These are phyloP conservation scores for Lithobates sylvaticus DNA, from an alignment of 2,797 vertebrate genomes.

Conservation along the genomic window DNA sequence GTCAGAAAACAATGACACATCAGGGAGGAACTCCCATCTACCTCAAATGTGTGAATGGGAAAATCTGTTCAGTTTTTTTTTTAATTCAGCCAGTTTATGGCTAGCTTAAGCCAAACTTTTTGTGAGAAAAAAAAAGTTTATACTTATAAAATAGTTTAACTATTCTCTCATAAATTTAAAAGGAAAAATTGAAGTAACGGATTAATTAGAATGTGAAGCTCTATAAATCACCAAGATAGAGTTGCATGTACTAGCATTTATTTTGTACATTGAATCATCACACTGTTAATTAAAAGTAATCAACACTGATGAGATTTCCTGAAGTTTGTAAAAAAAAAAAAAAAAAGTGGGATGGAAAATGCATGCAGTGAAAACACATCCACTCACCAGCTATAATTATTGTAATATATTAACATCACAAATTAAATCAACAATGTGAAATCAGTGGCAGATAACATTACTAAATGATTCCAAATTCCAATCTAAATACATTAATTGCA, in stretches of 20 bases:
- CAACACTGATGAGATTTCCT: slow-evolving; percentile 61
- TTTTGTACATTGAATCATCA: slow-evolving; percentile 49
- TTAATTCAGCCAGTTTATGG: too few species aligned
- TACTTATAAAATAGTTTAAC: too few species aligned
- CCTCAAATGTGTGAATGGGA: too few species aligned
- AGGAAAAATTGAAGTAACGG: too few species aligned
- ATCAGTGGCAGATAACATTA: slow-evolving; percentile 56
- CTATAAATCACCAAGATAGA: slow-evolving; percentile 23
- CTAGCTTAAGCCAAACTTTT: too few species aligned
- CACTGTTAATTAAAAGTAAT: slow-evolving; percentile 61
- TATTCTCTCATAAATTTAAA: too few species aligned
- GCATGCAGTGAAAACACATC: slow-evolving; percentile 52
- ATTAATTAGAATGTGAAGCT: not conserved
- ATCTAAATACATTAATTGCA: slow-evolving; percentile 44
- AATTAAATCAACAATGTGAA: slow-evolving; percentile 56
- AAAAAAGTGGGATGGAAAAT: slow-evolving; percentile 11
- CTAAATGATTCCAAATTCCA: slow-evolving; percentile 14
- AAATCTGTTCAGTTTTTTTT: too few species aligned
- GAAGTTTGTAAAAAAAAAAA: slow-evolving; percentile 54
- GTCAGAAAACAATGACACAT: too few species aligned
- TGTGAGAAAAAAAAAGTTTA: too few species aligned
- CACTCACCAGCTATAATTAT: slow-evolving; percentile 56
- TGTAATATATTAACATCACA: slow-evolving; percentile 49
- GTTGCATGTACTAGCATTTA: slow-evolving; percentile 36
- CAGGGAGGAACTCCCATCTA: too few species aligned